These are phyloP conservation scores for Scaeva pyrastri DNA, from an alignment of 2,888 invertebrate species.

Conservation along the genomic window DNA sequence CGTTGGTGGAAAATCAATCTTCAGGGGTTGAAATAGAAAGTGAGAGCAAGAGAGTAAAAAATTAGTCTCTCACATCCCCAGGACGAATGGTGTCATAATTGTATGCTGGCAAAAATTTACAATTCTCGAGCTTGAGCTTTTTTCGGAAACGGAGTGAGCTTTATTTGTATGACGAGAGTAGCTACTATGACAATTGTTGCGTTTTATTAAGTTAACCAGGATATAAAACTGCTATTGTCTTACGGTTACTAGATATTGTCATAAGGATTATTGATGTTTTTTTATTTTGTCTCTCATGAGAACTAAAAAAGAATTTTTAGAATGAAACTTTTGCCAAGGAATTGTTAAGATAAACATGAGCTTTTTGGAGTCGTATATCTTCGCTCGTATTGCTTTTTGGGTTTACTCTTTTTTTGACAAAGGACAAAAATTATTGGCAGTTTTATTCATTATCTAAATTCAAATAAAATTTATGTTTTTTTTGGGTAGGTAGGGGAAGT, in stretches of 20 bases:
- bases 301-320: not conserved
- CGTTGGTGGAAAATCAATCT: conserved; percentile 49
- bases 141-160: conserved; percentile 7
- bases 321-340: not conserved
- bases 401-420: not conserved
- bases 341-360: not conserved
- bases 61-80: conserved; percentile 1
- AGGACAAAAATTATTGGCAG: conserved; percentile 5
- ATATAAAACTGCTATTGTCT: conserved; percentile 5
- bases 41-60: not conserved
- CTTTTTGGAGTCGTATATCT: not conserved
- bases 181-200: conserved; percentile 27
- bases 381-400: not conserved
- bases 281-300: not conserved
- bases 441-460: conserved; percentile 12
- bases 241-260: not conserved
- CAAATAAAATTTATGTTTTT: conserved; percentile 39
- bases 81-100: conserved; percentile 17
- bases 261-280: not conserved
- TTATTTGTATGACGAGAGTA: not conserved
- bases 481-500: too few species aligned
- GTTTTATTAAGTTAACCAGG: conserved; percentile 13
- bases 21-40: not conserved
- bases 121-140: not conserved
- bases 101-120: not conserved